A percentile compares a stretch with the other conserved stretches of the same genome.
These are phyloP conservation scores for Tachycineta bicolor DNA, from an alignment of 2,113 vertebrate genomes.

Conservation along the genomic window DNA sequence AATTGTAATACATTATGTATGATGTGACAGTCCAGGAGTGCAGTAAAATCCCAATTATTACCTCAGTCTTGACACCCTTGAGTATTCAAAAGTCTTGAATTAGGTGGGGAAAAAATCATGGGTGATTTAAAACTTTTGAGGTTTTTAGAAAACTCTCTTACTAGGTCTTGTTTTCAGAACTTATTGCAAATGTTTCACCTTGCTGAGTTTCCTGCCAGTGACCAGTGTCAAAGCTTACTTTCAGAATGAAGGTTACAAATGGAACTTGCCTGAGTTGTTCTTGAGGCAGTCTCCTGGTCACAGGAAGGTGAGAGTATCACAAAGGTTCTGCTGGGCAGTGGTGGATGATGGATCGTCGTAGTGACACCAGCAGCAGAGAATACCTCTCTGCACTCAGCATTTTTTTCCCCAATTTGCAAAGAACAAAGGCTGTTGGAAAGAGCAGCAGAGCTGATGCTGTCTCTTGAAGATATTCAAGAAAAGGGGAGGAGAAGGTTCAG, in stretches of 20 bases:
- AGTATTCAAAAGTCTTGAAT: not conserved
- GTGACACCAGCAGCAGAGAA: not conserved
- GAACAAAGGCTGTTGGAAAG: not conserved
- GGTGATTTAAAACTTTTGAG: not conserved
- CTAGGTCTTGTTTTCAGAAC: not conserved
- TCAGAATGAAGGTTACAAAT: not conserved
- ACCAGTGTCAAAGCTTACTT: not conserved
- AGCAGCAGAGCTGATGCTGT: not conserved
- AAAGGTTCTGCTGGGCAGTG: not conserved
- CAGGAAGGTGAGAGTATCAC: not conserved
- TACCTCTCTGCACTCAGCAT: not conserved
- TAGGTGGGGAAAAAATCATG: not conserved
- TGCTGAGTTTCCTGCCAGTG: not conserved
- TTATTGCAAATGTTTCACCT: not conserved
- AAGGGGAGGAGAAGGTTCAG: not conserved
- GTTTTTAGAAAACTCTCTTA: not conserved
- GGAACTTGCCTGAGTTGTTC: not conserved
- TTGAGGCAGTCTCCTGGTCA: not conserved
- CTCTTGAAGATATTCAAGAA: not conserved
- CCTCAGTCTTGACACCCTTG: not conserved
- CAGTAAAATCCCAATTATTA: not conserved
- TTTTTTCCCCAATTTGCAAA: not conserved
- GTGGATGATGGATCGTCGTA: not conserved
- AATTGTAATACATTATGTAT: not conserved
- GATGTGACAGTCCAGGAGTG: not conserved